phyloP scores from a whole-genome alignment of 2,797 vertebrate species.

The Synaphobranchus kaupii region DNA sequence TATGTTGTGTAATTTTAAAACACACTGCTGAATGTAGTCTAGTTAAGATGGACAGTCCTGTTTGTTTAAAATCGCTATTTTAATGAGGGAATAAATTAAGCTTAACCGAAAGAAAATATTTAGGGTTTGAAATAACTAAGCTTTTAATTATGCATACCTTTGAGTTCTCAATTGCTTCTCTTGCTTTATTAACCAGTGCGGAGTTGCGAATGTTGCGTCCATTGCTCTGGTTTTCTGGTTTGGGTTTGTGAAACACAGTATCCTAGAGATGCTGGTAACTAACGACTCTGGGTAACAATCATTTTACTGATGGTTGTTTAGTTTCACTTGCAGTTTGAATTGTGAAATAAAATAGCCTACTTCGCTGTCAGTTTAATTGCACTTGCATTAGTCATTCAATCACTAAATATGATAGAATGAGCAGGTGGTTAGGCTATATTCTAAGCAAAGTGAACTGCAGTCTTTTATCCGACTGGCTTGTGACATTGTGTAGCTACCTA shows the following conservation, averaged over 20 bases:
- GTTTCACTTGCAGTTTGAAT: background rate
- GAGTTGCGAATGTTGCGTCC: constrained; percentile 4
- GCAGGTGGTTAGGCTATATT: background rate
- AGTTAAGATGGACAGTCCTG: background rate
- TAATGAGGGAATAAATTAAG: background rate
- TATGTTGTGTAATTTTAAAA: background rate
- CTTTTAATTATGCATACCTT: background rate
- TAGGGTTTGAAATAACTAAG: background rate
- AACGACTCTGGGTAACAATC: background rate
- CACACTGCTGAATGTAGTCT: background rate
- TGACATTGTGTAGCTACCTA: too few relatives aligned
- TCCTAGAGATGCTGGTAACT: background rate
- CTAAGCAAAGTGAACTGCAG: background rate
- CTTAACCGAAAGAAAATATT: background rate
- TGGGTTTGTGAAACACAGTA: constrained; percentile 1
- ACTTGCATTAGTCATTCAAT: too few relatives aligned
- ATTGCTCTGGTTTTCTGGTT: background rate
- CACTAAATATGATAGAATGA: background rate
- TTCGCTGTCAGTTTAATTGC: background rate
- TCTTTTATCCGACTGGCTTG: background rate
- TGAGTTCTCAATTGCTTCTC: constrained; percentile 1
- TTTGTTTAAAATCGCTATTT: background rate
- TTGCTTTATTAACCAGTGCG: constrained; percentile 19
- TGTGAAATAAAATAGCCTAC: background rate
- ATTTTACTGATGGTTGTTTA: background rate